Evolutionary conservation across 2,113 vertebrate species (phyloP).

Genomic region (Forbesichthys papilliferus): DNA sequence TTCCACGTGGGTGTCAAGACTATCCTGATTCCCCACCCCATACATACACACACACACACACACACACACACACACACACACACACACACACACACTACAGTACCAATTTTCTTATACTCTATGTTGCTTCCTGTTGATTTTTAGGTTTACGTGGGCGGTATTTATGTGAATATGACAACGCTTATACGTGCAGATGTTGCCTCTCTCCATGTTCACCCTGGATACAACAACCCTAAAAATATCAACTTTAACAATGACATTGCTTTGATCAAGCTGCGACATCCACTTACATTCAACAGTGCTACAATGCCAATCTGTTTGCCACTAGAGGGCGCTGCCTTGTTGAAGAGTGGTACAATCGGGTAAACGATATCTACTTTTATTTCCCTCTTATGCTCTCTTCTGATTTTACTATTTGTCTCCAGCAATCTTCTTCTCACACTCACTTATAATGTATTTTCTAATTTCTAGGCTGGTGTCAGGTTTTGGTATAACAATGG

Average conservation of each 20-base stretch:
- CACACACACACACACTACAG: background rate
- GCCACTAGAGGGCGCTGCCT: slow-evolving; percentile 24
- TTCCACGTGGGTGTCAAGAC: too few relatives aligned
- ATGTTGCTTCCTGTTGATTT: background rate
- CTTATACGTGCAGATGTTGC: accelerated
- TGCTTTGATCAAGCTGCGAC: slow-evolving; percentile 57
- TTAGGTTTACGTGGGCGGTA: slow-evolving; percentile 57
- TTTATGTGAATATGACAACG: accelerated
- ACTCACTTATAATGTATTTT: background rate
- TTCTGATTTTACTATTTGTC: background rate
- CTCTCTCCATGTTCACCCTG: slow-evolving; percentile 58
- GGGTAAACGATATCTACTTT: slow-evolving; percentile 39
- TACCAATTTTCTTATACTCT: too few relatives aligned
- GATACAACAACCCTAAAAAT: background rate
- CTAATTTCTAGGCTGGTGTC: slow-evolving; percentile 50
- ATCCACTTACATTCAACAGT: slow-evolving; percentile 45
- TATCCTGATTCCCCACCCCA: too few relatives aligned
- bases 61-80: too few relatives aligned
- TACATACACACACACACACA: too few relatives aligned
- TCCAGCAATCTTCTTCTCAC: background rate
- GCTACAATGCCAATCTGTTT: slow-evolving; percentile 71
- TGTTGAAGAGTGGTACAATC: background rate
- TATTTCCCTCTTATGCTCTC: background rate
- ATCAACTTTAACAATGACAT: slow-evolving; percentile 61
- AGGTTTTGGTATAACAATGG: slow-evolving; percentile 48